phyloP scores from a whole-genome alignment of 2,797 vertebrate genomes.

The Odontamblyopus lacepedii region DNA sequence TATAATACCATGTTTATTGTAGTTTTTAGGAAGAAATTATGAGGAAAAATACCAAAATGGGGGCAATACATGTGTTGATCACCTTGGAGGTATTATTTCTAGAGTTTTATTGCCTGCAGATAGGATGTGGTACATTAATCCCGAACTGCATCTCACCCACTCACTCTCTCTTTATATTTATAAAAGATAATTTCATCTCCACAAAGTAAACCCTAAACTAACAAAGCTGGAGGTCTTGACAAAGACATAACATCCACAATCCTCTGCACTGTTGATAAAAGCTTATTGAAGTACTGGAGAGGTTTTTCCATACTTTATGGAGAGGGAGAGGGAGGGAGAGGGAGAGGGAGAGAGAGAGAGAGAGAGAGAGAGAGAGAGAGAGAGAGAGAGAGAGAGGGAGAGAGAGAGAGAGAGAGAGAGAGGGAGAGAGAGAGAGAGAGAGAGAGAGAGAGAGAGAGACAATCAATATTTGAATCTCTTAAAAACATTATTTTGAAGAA shows the following conservation, averaged over 20 bases:
- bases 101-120: slow-evolving; percentile 49
- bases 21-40: neutral
- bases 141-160: slow-evolving; percentile 47
- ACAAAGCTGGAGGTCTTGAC: slow-evolving; percentile 22
- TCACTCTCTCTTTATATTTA: slow-evolving; percentile 34
- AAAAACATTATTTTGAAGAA: too few species aligned
- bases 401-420: too few species aligned
- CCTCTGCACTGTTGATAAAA: slow-evolving; percentile 32
- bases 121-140: slow-evolving; percentile 64
- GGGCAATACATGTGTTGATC: slow-evolving; percentile 38
- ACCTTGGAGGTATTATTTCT: slow-evolving; percentile 52
- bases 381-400: too few species aligned
- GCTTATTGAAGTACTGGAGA: slow-evolving; percentile 13
- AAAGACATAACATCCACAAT: slow-evolving; percentile 11
- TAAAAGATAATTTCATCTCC: slow-evolving; percentile 24
- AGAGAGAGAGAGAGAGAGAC: too few species aligned
- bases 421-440: too few species aligned
- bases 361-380: too few species aligned
- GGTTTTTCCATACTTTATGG: slow-evolving; percentile 15
- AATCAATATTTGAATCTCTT: too few species aligned
- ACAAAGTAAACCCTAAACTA: slow-evolving; percentile 7
- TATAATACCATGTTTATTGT: neutral
- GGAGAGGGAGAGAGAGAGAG: too few species aligned
- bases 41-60: slow-evolving; percentile 2
- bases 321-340: too few species aligned